phyloP scores from a whole-genome alignment of 1,140 invertebrate species.

The Teleogryllus occipitalis region DNA sequence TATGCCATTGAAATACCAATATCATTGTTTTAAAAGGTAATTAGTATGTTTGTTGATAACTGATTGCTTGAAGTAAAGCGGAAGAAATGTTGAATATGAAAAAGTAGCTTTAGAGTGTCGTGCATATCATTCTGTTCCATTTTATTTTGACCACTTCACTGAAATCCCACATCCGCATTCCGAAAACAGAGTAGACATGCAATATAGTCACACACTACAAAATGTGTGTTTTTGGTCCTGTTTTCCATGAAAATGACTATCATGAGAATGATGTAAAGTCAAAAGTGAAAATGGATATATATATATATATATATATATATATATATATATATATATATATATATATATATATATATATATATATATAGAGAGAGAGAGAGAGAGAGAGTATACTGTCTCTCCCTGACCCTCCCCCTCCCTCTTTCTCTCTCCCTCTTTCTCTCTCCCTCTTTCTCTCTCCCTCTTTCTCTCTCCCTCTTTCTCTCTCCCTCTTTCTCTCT shows the following conservation, averaged over 20 bases:
- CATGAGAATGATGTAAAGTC: background rate
- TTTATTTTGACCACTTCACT: background rate
- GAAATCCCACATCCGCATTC: background rate
- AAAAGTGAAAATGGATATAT: background rate
- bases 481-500: background rate
- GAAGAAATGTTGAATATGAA: constrained; percentile 9
- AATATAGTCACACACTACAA: background rate
- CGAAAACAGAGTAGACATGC: background rate
- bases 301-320: constrained; percentile 8
- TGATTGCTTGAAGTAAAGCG: background rate
- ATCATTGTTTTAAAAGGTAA: background rate
- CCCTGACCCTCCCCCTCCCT: background rate
- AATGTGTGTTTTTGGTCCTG: background rate
- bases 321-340: background rate
- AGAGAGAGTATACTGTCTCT: background rate
- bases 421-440: background rate
- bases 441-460: background rate
- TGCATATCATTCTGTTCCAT: background rate
- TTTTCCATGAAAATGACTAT: background rate
- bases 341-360: background rate
- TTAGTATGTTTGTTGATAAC: background rate
- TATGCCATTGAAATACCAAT: background rate
- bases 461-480: background rate
- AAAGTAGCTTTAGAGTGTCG: background rate
- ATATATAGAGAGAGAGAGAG: background rate